Evolutionary conservation across 1,140 invertebrate genomes (phyloP).

Genomic region (Drosophila ananassae): DNA sequence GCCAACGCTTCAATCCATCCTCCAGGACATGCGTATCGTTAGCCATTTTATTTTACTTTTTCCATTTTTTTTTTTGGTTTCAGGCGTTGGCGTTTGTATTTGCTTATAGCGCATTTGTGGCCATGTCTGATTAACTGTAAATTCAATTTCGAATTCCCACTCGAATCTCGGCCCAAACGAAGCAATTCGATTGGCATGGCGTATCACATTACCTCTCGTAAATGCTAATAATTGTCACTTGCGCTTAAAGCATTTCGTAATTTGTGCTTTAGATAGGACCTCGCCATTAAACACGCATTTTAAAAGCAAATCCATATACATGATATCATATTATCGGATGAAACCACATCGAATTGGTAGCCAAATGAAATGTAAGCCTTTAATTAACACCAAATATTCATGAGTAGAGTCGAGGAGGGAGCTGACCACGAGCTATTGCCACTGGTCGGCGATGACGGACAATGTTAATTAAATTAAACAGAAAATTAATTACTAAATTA

Average conservation of each 20-base stretch:
- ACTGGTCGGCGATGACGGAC: constrained; percentile 1
- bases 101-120: constrained; percentile 80
- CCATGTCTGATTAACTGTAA: constrained; percentile 81
- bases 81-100: constrained; percentile 41
- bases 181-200: constrained; percentile 6
- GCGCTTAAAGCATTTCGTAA: neutral
- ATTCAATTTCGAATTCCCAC: constrained; percentile 60
- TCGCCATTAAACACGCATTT: neutral
- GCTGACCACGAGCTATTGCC: constrained; percentile 17
- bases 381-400: constrained; percentile 26
- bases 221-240: neutral
- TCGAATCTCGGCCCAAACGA: constrained; percentile 26
- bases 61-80: constrained; percentile 12
- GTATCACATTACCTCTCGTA: constrained; percentile 9
- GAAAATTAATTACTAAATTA: neutral
- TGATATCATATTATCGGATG: neutral
- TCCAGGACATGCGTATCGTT: constrained; percentile 56
- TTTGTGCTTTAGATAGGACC: neutral
- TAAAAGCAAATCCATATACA: neutral
- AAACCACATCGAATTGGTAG: neutral
- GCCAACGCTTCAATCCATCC: constrained; percentile 10
- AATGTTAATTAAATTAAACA: constrained; percentile 48
- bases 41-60: constrained; percentile 44
- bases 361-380: constrained; percentile 7
- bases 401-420: neutral